Evolutionary conservation across 2,888 invertebrate genomes (phyloP), one percentile per base, ranked within the genome.

Genomic region (Hylaea fasciaria): DNA sequence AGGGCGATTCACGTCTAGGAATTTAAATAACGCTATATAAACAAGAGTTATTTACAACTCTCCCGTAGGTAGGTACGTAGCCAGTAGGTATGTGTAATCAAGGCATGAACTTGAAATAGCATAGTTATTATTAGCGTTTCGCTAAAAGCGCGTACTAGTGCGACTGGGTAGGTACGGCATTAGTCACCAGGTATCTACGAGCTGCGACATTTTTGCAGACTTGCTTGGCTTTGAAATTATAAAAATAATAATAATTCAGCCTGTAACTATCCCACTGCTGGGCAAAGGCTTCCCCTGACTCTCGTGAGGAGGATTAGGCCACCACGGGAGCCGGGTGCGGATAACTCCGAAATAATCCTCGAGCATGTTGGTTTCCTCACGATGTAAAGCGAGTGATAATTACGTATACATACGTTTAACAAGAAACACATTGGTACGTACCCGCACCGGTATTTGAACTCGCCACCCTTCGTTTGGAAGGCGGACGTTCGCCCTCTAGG

Each of bases 81-180:
- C 61, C 51, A 65, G 59, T 52, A 47, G 29, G 63, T 70, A 65
- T 66, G 71, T 71, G 69, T 74, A 71, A 68, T 77, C 73, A 74
- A 73, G 76, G 76, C 70, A 72, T 82, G 83, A 83, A 85, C 86
- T 85, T 86, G 85, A 85, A 86, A 85, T 85, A 83, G 74, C 70
- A 76, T 65, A 29, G 46, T 45, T 83, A 82, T 76, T 77, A 73
- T 73, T 83, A 81, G 77, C 64, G 61, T 67, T 63, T 65, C 71
- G 69, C 64, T 72, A 75, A 79, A 78, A 75, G 76, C 72, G 67
- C 59, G 69, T 69, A 55, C 50, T 57, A 64, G 35, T 43, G 29
- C 43, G 54, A 45, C 55, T 37, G 37, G 45, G 46, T 54, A 51
- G 45, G 46, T 54, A 51, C 48, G 22, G 56, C 39, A 35, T 64